Evolutionary conservation across 2,888 invertebrate species (phyloP), one percentile per base, ranked within the genome.

Genomic region (Bombyx huttoni): DNA sequence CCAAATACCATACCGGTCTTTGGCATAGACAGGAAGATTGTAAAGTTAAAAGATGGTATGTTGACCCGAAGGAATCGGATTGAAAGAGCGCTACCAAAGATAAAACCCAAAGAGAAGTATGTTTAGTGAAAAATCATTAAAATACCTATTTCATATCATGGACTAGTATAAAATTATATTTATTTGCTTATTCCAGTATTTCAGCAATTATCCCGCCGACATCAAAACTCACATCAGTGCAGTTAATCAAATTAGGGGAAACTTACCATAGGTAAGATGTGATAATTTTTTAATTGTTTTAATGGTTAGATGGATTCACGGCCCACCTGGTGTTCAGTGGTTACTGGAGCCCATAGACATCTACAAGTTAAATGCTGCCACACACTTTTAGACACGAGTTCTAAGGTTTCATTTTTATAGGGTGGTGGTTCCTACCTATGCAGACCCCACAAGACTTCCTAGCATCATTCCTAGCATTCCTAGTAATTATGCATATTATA

Each of bases 31-130:
- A 80, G 83, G 57, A 86, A 81, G 61, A 82, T 85, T 57, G 83
- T 86, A 1, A 79, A 78, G 58, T 63, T 84, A 46, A 81, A 79
- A 58, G 74, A 77, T 53, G 68, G 78, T 50, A 76, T 80, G 48
- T 65, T 73, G 46, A 63, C 65, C 45, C 62, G 67, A 34, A 62
- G 67, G 54, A 65, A 59, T 54, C 62, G 65, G 56, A 60, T 67
- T 53, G 74, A 77, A 53, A 77, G 76, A 70, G 63, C 71, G 58
- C 61, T 78, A 60, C 83, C 85, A 82, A 87, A 86, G 81, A 81
- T 67, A 47, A 83, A 79, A 58, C 82, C 83, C 73, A 86, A 83
- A 72, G 86, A 86, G 58, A 74, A 69, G 85, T 86, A 74, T 76
- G 82, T 78, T 47, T 50, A 34, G 9, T 12, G 7, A 8, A 49